These are phyloP conservation scores for Triops longicaudatus DNA, from an alignment of 1,140 invertebrate genomes.

Conservation along the genomic window DNA sequence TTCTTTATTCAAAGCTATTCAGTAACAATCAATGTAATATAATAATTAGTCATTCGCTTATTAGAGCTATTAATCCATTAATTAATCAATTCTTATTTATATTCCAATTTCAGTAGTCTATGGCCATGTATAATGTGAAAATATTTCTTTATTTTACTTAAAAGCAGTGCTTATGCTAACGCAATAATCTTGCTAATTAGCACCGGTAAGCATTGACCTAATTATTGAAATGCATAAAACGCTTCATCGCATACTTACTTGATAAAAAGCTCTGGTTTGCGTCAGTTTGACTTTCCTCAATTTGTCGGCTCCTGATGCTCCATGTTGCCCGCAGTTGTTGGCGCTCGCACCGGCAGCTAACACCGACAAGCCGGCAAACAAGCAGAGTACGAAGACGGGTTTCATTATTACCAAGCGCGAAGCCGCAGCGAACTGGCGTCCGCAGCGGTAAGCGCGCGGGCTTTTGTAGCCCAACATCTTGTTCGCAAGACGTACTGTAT, in stretches of 20 bases:
- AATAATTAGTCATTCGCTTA: too few relatives aligned
- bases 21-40: too few relatives aligned
- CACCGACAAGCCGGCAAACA: not conserved
- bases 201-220: too few relatives aligned
- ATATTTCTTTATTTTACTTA: too few relatives aligned
- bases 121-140: too few relatives aligned
- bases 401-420: not conserved
- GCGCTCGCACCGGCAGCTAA: not conserved
- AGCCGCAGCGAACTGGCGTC: not conserved
- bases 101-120: too few relatives aligned
- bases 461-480: not conserved
- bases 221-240: too few relatives aligned
- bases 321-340: not conserved
- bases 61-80: too few relatives aligned
- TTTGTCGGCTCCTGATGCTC: not conserved
- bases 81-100: too few relatives aligned
- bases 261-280: not conserved
- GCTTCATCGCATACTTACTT: not conserved
- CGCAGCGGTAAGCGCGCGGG: not conserved
- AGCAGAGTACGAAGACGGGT: not conserved
- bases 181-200: too few relatives aligned
- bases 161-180: too few relatives aligned
- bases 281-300: not conserved
- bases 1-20: too few relatives aligned
- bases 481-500: not conserved